These are phyloP conservation scores for Hyaena hyaena DNA, from an alignment of 2,113 vertebrate species.

Conservation along the genomic window DNA sequence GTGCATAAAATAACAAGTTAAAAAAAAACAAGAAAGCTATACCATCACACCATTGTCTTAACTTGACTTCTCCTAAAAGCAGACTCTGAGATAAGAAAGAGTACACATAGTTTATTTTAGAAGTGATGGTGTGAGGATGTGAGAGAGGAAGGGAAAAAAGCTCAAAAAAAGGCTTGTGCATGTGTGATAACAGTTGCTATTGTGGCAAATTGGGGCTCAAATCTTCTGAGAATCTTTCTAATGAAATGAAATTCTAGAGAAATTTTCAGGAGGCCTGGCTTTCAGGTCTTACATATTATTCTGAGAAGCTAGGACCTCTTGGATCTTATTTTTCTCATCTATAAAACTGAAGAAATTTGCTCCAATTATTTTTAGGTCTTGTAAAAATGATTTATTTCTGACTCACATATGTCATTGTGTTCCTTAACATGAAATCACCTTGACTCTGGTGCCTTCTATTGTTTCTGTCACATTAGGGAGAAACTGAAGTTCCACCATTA, in stretches of 20 bases:
- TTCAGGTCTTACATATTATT: background rate
- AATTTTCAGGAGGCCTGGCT: background rate
- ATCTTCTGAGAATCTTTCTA: background rate
- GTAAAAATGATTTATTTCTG: constrained; percentile 37
- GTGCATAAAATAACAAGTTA: background rate
- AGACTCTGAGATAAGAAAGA: background rate
- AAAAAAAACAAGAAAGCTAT: background rate
- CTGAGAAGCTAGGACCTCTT: background rate
- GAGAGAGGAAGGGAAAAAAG: background rate
- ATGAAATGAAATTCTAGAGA: background rate
- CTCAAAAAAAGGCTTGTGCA: background rate
- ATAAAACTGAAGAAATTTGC: constrained; percentile 22
- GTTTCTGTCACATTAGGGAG: background rate
- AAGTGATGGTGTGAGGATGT: background rate
- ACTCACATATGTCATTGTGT: background rate
- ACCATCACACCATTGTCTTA: background rate
- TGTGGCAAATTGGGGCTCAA: background rate
- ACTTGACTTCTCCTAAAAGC: background rate
- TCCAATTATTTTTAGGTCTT: constrained; percentile 15
- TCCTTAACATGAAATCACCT: constrained; percentile 9
- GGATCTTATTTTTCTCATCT: background rate
- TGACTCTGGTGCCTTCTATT: background rate
- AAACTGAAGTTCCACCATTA: background rate
- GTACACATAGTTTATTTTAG: background rate
- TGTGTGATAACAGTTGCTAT: background rate